Evolutionary conservation across 2,888 invertebrate genomes (phyloP), one percentile per base, ranked within the genome.

Genomic region (Stenodera caucasica): DNA sequence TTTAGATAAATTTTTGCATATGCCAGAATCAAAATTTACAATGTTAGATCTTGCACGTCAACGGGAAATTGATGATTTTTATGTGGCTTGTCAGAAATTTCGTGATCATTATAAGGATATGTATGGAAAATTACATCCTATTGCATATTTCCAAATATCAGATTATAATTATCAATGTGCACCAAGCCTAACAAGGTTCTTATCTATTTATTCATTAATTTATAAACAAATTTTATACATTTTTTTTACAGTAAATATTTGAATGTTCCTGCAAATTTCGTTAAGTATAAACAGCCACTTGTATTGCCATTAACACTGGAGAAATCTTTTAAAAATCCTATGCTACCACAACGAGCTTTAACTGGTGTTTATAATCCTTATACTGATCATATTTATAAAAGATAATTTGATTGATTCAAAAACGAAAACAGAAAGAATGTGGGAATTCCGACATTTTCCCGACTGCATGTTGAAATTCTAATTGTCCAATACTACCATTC

Each of bases 81-180:
- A 82, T 65, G 77, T 80, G 70, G 82, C 82, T 26, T 82, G 83
- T 61, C 88, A 87, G 72, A 78, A 82, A 32, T 85, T 86, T 65
- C 81, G 88, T 61, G 84, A 86, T 70, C 86, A 85, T 72, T 87
- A 87, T 72, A 84, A 84, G 76, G 86, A 87, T 45, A 83, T 83
- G 62, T 79, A 84, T 1, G 85, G 84, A 55, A 61, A 82, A 1
- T 70, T 85, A 61, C 87, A 88, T 76, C 86, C 87, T 0, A 71
- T 87, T 49, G 72, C 80, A 53, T 88, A 84, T 73, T 88, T 88
- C 75, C 82, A 80, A 63, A 79, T 81, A 1, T 75, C 82, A 0
- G 77, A 78, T 50, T 84, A 82, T 67, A 71, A 73, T 66, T 86
- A 82, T 73, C 86, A 86, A 72, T 86, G 86, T 69, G 83, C 86